Evolutionary conservation across 2,113 vertebrate species (phyloP).

Genomic region (Eptesicus fuscus): DNA sequence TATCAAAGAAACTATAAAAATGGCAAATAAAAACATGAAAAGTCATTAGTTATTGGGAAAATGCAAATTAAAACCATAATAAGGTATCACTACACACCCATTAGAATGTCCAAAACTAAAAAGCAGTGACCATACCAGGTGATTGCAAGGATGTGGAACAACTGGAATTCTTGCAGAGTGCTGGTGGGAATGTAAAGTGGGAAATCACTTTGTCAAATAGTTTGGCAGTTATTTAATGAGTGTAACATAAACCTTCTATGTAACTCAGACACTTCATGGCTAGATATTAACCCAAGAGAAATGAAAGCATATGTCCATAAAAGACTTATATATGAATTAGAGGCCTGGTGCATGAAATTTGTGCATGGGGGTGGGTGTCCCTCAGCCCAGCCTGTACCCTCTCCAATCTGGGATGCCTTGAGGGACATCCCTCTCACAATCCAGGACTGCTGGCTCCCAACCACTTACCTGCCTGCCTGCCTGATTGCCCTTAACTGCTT

Average conservation of each 20-base stretch:
- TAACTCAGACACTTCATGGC: background rate
- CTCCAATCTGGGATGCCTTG: too few relatives aligned
- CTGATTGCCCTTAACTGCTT: too few relatives aligned
- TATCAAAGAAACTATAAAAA: background rate
- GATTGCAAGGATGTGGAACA: background rate
- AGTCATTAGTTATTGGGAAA: background rate
- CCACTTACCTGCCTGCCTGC: too few relatives aligned
- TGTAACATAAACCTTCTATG: background rate
- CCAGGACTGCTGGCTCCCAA: too few relatives aligned
- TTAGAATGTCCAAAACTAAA: background rate
- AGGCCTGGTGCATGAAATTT: too few relatives aligned
- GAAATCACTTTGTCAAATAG: background rate
- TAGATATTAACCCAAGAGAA: background rate
- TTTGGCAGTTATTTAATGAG: background rate
- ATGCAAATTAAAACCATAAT: background rate
- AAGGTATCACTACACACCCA: background rate
- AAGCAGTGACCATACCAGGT: background rate
- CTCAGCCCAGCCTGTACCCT: too few relatives aligned
- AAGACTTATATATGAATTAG: too few relatives aligned
- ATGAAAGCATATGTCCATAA: background rate
- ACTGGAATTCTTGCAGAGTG: background rate
- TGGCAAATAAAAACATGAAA: conserved; percentile 4
- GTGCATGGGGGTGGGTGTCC: too few relatives aligned
- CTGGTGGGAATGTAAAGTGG: background rate
- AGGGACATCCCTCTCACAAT: too few relatives aligned